A percentile compares a stretch with the other conserved stretches of the same genome.
Evolutionary conservation across 1,140 invertebrate genomes (phyloP).

Genomic region (Danaus plexippus): DNA sequence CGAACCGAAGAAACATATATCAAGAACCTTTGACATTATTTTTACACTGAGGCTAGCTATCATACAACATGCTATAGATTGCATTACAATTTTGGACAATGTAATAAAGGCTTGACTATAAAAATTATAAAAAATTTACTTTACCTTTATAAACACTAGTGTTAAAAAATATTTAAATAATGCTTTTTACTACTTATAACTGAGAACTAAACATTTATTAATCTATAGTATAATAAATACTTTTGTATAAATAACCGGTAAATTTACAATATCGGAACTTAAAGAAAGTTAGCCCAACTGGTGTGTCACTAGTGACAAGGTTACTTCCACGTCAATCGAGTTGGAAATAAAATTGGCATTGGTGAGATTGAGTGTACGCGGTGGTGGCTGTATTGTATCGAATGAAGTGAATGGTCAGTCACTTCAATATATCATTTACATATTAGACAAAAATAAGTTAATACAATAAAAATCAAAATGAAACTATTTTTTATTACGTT

Average conservation of each 20-base stretch:
- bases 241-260: conserved; percentile 3
- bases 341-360: conserved; percentile 68
- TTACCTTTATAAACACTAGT: background rate
- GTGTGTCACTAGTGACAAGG: conserved; percentile 45
- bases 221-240: no score
- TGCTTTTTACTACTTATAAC: no score
- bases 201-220: no score
- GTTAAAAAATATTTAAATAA: background rate
- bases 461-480: conserved; percentile 45
- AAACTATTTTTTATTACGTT: conserved; percentile 58
- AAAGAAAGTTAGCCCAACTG: background rate
- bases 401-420: conserved; percentile 56
- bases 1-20: no score
- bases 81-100: no score
- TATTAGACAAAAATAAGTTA: conserved; percentile 23
- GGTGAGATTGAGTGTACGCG: conserved; percentile 39
- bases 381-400: conserved; percentile 39
- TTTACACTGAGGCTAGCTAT: no score
- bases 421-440: conserved; percentile 32
- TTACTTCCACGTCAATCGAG: conserved; percentile 70
- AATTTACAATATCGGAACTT: no score
- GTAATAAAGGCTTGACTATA: no score
- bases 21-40: no score
- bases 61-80: no score
- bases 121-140: background rate